A percentile compares a stretch with the other conserved stretches of the same genome.
Evolutionary conservation across 2,888 invertebrate genomes (phyloP).

Genomic region (Boloria euphrosyne): DNA sequence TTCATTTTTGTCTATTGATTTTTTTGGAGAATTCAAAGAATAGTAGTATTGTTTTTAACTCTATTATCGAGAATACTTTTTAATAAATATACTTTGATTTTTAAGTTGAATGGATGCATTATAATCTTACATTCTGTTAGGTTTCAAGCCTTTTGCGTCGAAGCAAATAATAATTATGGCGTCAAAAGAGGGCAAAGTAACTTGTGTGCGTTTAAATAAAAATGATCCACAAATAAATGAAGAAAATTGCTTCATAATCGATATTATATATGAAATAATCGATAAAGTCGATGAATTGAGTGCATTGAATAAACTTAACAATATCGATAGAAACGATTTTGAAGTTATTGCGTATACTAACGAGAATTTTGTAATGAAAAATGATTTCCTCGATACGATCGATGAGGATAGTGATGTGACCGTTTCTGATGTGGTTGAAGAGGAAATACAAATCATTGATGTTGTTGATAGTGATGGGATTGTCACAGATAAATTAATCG

Average conservation of each 20-base stretch:
- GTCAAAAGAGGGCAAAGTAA: constrained; percentile 57
- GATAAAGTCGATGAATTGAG: constrained; percentile 57
- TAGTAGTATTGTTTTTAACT: too few relatives aligned
- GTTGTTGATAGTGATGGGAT: constrained; percentile 51
- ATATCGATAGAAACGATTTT: constrained; percentile 53
- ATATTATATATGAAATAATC: constrained; percentile 58
- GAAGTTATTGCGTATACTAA: constrained; percentile 59
- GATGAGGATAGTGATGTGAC: constrained; percentile 56
- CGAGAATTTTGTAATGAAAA: constrained; percentile 40
- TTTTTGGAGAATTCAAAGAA: too few relatives aligned
- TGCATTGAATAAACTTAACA: constrained; percentile 36
- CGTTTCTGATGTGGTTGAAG: constrained; percentile 44
- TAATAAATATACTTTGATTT: neutral
- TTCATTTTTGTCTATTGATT: too few relatives aligned
- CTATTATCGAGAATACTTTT: too few relatives aligned
- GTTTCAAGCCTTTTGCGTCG: constrained; percentile 71
- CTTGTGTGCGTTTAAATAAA: constrained; percentile 51
- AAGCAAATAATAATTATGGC: constrained; percentile 67
- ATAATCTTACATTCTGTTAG: constrained; percentile 45
- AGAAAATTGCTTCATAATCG: constrained; percentile 45
- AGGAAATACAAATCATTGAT: constrained; percentile 49
- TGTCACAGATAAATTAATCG: constrained; percentile 49
- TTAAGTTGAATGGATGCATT: neutral
- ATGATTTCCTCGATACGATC: constrained; percentile 61
- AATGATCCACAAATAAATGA: constrained; percentile 39